Evolutionary conservation across 1,140 invertebrate genomes (phyloP).

Genomic region (Phymastichus coffea): DNA sequence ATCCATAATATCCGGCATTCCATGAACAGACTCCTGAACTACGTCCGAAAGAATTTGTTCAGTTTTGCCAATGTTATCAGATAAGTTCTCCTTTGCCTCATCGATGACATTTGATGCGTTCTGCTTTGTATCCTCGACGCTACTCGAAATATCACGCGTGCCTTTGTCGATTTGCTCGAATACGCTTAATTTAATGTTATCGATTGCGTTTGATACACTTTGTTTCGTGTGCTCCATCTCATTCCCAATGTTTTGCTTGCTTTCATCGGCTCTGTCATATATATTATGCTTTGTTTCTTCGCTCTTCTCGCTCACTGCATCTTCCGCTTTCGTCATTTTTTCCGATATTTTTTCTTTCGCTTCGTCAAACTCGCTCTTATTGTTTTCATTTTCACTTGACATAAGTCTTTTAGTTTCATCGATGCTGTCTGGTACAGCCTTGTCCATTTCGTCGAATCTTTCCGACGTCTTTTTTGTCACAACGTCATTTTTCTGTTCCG

Average conservation of each 20-base stretch:
- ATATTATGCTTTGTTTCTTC: neutral
- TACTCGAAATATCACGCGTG: neutral
- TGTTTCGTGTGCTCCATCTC: neutral
- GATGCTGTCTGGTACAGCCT: neutral
- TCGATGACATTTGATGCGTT: neutral
- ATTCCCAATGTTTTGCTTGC: neutral
- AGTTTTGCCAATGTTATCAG: neutral
- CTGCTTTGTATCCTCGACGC: neutral
- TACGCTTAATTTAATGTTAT: neutral
- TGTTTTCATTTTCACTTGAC: too few species aligned
- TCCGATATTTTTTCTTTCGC: neutral
- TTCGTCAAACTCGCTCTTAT: too few species aligned
- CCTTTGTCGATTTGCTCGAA: neutral
- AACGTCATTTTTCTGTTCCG: too few species aligned
- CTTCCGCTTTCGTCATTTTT: conserved; percentile 15
- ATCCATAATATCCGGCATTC: too few species aligned
- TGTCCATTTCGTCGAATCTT: neutral
- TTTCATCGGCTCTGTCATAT: neutral
- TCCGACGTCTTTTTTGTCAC: too few species aligned
- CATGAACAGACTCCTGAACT: neutral
- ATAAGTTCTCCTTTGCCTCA: neutral
- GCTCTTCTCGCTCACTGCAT: neutral
- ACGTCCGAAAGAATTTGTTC: neutral
- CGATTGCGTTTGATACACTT: neutral
- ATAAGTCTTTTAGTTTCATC: neutral